Evolutionary conservation across 2,113 vertebrate species (phyloP).

Genomic region (Bothrops jararaca): DNA sequence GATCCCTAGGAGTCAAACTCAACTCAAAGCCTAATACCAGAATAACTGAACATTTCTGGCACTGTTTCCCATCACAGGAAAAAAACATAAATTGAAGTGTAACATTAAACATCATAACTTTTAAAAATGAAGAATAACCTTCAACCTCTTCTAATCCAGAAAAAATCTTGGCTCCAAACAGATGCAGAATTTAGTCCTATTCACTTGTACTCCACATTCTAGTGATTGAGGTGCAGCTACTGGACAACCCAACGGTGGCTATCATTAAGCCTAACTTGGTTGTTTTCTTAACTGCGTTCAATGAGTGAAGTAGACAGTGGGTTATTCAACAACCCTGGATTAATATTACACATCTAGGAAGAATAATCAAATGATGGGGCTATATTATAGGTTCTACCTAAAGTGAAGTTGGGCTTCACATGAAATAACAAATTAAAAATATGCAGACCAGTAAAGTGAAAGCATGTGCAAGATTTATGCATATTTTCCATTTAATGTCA

Average conservation of each 20-base stretch:
- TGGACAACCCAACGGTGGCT: neutral
- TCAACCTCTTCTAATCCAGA: neutral
- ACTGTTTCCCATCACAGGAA: neutral
- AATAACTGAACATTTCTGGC: neutral
- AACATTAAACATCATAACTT: neutral
- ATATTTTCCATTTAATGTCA: neutral
- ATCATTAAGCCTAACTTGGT: neutral
- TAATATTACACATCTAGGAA: neutral
- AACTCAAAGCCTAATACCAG: neutral
- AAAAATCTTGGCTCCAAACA: neutral
- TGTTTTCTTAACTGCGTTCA: neutral
- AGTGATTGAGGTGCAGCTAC: neutral
- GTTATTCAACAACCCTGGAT: neutral
- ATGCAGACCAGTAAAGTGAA: neutral
- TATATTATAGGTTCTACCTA: neutral
- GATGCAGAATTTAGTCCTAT: neutral
- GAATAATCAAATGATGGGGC: neutral
- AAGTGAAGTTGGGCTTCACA: neutral
- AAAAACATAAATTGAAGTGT: neutral
- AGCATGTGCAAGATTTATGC: neutral
- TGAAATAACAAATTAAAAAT: neutral
- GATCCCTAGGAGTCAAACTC: neutral
- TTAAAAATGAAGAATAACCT: neutral
- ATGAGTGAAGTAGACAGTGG: neutral
- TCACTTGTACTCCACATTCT: neutral